Evolutionary conservation across 2,888 invertebrate genomes (phyloP).

Genomic region (Dioctria linearis): DNA sequence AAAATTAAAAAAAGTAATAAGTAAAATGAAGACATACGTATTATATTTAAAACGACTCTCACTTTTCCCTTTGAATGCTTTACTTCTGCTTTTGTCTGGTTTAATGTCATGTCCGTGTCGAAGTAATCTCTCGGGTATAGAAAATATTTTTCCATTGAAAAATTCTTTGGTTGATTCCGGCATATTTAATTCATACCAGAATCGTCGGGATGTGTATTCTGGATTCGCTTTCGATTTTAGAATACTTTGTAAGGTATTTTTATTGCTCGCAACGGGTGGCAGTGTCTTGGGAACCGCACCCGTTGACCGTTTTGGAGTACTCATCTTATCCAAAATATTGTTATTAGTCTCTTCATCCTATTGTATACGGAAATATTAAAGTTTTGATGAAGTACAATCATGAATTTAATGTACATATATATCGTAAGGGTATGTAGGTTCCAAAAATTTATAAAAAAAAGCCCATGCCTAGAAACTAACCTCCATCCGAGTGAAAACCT

Average conservation of each 20-base stretch:
- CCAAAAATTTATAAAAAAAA: too few relatives aligned
- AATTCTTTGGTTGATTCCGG: conserved; percentile 66
- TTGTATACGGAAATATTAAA: too few relatives aligned
- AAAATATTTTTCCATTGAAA: conserved; percentile 70
- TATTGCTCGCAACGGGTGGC: background rate
- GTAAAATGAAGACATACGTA: background rate
- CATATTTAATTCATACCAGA: conserved; percentile 69
- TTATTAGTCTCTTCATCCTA: background rate
- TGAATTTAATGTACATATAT: too few relatives aligned
- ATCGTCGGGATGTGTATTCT: conserved; percentile 66
- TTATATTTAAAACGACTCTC: conserved; percentile 23
- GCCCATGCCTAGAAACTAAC: too few relatives aligned
- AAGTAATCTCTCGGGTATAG: conserved; percentile 77
- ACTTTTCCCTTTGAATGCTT: conserved; percentile 65
- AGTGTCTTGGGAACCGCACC: conserved; percentile 21
- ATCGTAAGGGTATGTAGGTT: too few relatives aligned
- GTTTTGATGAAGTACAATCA: too few relatives aligned
- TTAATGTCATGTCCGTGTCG: conserved; percentile 68
- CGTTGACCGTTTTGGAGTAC: background rate
- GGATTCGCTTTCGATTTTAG: conserved; percentile 68
- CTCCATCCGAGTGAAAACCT: too few relatives aligned
- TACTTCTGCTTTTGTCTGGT: conserved; percentile 67
- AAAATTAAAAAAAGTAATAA: conserved; percentile 28
- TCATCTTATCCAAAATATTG: background rate
- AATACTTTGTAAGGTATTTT: conserved; percentile 62